Conservation (phyloP, 1,140 invertebrate species). For the Hyposmocoma kahamanoa region DNA sequence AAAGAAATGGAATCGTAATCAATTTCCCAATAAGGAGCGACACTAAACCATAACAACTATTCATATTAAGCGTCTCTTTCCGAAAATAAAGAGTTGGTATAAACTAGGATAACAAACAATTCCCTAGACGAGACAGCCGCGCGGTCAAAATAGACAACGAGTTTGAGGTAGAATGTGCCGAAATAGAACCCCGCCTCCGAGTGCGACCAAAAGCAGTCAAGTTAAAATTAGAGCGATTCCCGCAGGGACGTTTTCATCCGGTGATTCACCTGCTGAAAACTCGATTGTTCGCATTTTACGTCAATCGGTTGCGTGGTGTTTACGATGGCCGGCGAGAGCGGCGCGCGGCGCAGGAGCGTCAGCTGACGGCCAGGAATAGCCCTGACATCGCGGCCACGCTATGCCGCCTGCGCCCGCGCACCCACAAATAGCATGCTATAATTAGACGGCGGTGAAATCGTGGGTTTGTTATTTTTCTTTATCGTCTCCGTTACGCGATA, state of each 20-base stretch:
- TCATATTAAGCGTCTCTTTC: too few species aligned
- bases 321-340: constrained; percentile 42
- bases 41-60: too few species aligned
- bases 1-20: too few species aligned
- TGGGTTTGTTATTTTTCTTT: constrained; percentile 74
- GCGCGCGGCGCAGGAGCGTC: constrained; percentile 60
- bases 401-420: constrained; percentile 68
- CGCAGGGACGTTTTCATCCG: constrained; percentile 59
- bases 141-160: constrained; percentile 51
- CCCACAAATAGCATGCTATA: constrained; percentile 69
- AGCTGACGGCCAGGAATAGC: constrained; percentile 71
- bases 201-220: constrained; percentile 67
- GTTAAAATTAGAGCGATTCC: constrained; percentile 60
- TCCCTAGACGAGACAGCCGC: constrained; percentile 44
- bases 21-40: too few species aligned
- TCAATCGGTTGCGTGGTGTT: constrained; percentile 69
- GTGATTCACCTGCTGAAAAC: constrained; percentile 70
- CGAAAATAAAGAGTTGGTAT: too few species aligned
- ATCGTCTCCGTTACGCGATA: constrained; percentile 70
- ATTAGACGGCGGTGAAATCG: constrained; percentile 70
- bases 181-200: constrained; percentile 68
- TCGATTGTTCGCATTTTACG: constrained; percentile 70
- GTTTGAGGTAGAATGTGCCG: constrained; percentile 50
- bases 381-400: constrained; percentile 68
- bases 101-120: too few species aligned